A percentile compares a stretch with the other conserved stretches of the same genome.
Conservation (phyloP, 2,888 invertebrate genomes). For the Amphipyra berbera region DNA sequence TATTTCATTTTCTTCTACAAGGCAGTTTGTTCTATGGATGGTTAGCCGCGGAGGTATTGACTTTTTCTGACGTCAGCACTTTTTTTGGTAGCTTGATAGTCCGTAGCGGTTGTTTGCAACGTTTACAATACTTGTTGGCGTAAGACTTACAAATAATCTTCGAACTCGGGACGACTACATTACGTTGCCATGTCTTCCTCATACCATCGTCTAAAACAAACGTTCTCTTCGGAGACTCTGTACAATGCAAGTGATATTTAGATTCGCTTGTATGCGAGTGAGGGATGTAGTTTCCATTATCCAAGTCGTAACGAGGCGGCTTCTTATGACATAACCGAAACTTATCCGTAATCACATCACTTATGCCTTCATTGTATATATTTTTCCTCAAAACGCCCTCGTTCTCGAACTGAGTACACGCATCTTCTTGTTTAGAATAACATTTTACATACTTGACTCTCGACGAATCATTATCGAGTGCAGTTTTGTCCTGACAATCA, state of each 20-base stretch:
- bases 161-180: neutral
- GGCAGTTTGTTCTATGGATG: neutral
- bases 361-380: constrained; percentile 80
- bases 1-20: constrained; percentile 18
- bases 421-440: constrained; percentile 15
- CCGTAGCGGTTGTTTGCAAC: constrained; percentile 13
- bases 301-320: constrained; percentile 12
- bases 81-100: constrained; percentile 35
- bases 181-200: neutral
- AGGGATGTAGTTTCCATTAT: constrained; percentile 61
- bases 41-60: constrained; percentile 6
- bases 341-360: constrained; percentile 59
- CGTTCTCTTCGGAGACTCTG: constrained; percentile 20
- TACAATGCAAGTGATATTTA: constrained; percentile 73
- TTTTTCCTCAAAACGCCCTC: constrained; percentile 56
- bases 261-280: constrained; percentile 68
- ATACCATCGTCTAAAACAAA: neutral
- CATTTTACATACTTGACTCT: constrained; percentile 25
- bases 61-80: constrained; percentile 42
- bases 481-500: neutral
- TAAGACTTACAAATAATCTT: constrained; percentile 1
- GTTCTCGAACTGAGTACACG: neutral
- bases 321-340: constrained; percentile 24
- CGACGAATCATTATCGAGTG: neutral
- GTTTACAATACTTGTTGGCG: constrained; percentile 7